Conservation (phyloP, 2,888 invertebrate genomes). For the Latrodectus elegans region DNA sequence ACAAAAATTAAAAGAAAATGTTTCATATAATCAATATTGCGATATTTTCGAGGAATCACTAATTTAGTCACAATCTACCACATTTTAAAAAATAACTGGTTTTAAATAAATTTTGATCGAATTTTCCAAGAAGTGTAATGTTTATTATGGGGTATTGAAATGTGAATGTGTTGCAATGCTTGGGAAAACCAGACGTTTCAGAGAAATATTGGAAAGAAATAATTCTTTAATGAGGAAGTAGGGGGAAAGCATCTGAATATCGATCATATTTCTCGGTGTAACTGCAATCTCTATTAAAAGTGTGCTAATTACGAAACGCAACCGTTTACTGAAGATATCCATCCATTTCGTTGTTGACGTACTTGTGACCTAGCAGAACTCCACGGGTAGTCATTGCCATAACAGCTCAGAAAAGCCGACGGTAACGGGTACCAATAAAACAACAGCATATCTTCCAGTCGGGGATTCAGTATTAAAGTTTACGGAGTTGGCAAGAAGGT, state of each 20-base stretch:
- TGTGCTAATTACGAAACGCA: slow-evolving; percentile 49
- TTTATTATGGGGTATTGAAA: too few relatives aligned
- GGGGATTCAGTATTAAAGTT: slow-evolving; percentile 16
- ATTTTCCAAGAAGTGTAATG: too few relatives aligned
- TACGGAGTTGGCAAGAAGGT: slow-evolving; percentile 48
- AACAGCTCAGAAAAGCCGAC: slow-evolving; percentile 3
- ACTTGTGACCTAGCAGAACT: slow-evolving; percentile 45
- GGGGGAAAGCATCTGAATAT: neutral
- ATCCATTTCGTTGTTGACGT: neutral
- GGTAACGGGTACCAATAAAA: neutral
- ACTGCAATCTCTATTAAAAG: slow-evolving; percentile 24
- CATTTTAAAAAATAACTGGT: too few relatives aligned
- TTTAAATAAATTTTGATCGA: too few relatives aligned
- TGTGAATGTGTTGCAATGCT: too few relatives aligned
- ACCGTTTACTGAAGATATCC: slow-evolving; percentile 17
- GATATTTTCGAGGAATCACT: too few relatives aligned
- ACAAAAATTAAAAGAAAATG: too few relatives aligned
- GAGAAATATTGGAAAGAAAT: too few relatives aligned
- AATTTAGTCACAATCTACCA: too few relatives aligned
- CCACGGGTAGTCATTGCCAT: slow-evolving; percentile 37
- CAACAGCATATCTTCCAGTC: neutral
- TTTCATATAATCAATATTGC: too few relatives aligned
- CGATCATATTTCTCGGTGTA: neutral
- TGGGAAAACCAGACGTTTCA: too few relatives aligned
- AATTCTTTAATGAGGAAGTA: too few relatives aligned